These are phyloP conservation scores for Tribolium castaneum DNA, from an alignment of 1,140 invertebrate genomes.

Conservation along the genomic window DNA sequence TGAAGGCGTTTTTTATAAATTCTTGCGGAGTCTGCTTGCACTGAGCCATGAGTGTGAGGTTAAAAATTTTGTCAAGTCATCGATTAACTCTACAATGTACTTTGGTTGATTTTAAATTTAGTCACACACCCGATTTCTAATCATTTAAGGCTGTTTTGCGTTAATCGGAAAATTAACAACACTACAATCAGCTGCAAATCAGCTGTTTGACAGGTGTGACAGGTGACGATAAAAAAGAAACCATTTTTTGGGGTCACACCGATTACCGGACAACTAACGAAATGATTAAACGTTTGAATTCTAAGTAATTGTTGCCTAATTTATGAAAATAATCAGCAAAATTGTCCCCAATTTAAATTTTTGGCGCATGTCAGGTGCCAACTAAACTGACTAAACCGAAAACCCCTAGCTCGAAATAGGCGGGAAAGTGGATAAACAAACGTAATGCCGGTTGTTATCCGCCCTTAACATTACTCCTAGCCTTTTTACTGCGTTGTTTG, in stretches of 20 bases:
- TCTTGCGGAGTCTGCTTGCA: conserved; percentile 80
- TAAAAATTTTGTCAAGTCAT: background rate
- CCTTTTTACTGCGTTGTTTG: background rate
- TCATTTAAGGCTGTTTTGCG: background rate
- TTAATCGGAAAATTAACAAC: conserved; percentile 6
- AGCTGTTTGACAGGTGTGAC: conserved; percentile 33
- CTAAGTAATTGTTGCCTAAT: too few relatives aligned
- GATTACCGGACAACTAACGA: too few relatives aligned
- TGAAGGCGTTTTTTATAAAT: conserved; percentile 90
- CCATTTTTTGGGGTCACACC: background rate
- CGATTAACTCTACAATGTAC: background rate
- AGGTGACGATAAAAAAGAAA: conserved; percentile 2
- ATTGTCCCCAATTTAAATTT: background rate
- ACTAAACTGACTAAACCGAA: background rate
- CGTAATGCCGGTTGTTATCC: background rate
- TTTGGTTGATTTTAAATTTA: background rate
- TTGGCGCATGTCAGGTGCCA: background rate
- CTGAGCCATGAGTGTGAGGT: conserved; percentile 67
- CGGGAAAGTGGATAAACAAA: background rate
- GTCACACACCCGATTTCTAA: background rate
- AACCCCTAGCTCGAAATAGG: background rate
- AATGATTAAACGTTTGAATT: too few relatives aligned
- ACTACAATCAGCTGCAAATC: conserved; percentile 24
- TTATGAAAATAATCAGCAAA: background rate
- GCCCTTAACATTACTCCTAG: too few relatives aligned